Conservation (phyloP, 64 coral and sea anemone genomes). For the Dendronephthya gigantea region DNA sequence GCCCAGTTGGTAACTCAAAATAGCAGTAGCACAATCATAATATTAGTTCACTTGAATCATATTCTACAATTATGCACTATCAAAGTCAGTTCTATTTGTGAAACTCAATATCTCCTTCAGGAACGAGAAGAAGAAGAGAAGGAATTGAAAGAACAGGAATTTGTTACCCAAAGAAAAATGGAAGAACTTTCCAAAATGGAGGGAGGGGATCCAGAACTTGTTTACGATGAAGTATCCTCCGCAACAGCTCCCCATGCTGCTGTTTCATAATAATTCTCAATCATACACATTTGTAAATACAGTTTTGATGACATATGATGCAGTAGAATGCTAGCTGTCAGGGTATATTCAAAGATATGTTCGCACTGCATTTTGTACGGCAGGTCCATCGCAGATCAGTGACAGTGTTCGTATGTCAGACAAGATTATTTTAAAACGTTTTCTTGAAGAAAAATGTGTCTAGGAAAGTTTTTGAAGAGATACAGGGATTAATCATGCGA, state of each 20-base stretch:
- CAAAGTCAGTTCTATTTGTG: too few species aligned
- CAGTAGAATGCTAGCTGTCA: background rate
- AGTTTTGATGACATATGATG: background rate
- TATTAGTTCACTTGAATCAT: too few species aligned
- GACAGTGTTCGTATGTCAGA: too few species aligned
- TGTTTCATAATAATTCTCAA: background rate
- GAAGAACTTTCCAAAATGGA: conserved; percentile 77
- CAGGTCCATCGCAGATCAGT: too few species aligned
- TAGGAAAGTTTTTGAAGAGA: too few species aligned
- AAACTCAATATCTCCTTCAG: conserved; percentile 24
- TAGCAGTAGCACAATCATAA: too few species aligned
- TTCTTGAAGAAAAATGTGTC: too few species aligned
- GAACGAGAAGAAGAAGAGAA: conserved; percentile 92
- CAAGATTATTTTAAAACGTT: too few species aligned
- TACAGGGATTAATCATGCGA: too few species aligned
- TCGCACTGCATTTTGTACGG: too few species aligned
- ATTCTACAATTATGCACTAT: background rate
- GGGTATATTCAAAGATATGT: too few species aligned
- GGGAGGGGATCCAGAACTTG: conserved; percentile 40
- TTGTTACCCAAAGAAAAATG: conserved; percentile 55
- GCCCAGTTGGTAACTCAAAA: too few species aligned
- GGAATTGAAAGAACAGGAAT: conserved; percentile 75
- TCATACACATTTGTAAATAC: background rate
- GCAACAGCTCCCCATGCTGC: background rate
- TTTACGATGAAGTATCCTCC: background rate